These are phyloP conservation scores for Sphaeridia pumilis DNA, from an alignment of 2,888 invertebrate genomes.

Conservation along the genomic window DNA sequence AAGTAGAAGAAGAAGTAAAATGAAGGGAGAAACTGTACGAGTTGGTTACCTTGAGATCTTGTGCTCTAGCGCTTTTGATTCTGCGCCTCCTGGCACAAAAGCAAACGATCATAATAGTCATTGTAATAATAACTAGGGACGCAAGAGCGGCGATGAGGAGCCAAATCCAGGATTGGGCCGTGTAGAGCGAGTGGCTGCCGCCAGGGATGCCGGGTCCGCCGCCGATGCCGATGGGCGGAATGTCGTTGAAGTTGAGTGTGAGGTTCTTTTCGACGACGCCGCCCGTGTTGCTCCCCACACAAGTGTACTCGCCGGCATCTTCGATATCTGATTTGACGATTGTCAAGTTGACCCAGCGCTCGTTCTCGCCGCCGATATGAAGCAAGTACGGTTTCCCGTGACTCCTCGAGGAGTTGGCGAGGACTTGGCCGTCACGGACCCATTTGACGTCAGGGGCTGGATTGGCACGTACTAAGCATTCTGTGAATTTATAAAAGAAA, in stretches of 20 bases:
- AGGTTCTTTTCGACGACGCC: constrained; percentile 66
- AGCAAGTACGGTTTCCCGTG: constrained; percentile 27
- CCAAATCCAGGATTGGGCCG: constrained; percentile 26
- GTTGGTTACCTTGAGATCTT: constrained; percentile 27
- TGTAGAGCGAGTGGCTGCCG: constrained; percentile 15
- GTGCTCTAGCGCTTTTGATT: constrained; percentile 24
- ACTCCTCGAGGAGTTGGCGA: constrained; percentile 27
- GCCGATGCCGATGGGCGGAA: constrained; percentile 24
- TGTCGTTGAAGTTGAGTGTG: constrained; percentile 46
- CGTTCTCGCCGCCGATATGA: constrained; percentile 30
- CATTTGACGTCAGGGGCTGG: constrained; percentile 43
- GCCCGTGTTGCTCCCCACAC: constrained; percentile 62
- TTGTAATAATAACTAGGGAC: constrained; percentile 18
- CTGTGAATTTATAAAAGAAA: too few species aligned
- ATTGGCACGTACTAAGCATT: constrained; percentile 68
- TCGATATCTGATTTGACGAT: constrained; percentile 67
- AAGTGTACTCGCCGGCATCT: constrained; percentile 74
- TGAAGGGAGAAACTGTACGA: not conserved
- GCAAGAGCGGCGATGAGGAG: constrained; percentile 21
- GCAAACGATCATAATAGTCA: constrained; percentile 22
- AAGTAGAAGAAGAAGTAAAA: not conserved
- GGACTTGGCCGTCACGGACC: constrained; percentile 58
- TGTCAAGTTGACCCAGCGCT: constrained; percentile 68
- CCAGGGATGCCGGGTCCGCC: constrained; percentile 26
- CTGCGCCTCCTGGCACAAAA: constrained; percentile 23